Evolutionary conservation across 2,797 vertebrate species (phyloP), one percentile per base, ranked within the genome.

Genomic region (Lepus oiostolus): DNA sequence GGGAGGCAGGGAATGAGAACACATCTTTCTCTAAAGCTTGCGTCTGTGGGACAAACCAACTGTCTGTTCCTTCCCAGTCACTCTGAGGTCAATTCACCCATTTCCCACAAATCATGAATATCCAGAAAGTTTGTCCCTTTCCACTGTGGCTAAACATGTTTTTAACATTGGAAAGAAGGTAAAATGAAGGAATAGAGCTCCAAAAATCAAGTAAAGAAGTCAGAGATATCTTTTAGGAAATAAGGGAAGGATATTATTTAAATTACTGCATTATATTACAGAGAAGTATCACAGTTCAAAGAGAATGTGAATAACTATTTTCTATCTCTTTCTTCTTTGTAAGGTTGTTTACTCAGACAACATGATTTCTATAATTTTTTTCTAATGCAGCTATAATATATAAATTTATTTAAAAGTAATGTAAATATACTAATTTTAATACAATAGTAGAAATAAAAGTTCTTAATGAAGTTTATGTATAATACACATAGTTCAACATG

Each of bases 371-470:
- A 13, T 28, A 8, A 72, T 47, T 87, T 79, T 71, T 32, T 77
- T 74, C 32, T 85, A 75, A 71, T 75, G 52, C 11, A 68, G 70
- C 62, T 2, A 13, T 22, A 68, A 50, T 16, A 70, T 22, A n/a
- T 68, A 72, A 32, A 42, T 80, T n/a, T 52, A 80, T 16, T 80
- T 16, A 47, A 11, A 8, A 63, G 19, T 28, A 74, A 91, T 91
- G 75, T 75, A 71, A 80, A 54, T 52, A 85, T 24, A 52, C 4
- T 60, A 88, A 93, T 76, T 81, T 84, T 81, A 67, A 24, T 65
- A 47, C 3, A 58, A 58, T 12, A 76, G 58, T 38, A 1, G 9
- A 21, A 65, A 4, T 30, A 63, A 74, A 74, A 52, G 13, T 50
- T 90, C 32, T 82, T 68, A 85, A 38, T 42, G 21, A 28, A n/a